phyloP scores from a whole-genome alignment of 1,140 invertebrate species.

The Saxidomus purpurata region DNA sequence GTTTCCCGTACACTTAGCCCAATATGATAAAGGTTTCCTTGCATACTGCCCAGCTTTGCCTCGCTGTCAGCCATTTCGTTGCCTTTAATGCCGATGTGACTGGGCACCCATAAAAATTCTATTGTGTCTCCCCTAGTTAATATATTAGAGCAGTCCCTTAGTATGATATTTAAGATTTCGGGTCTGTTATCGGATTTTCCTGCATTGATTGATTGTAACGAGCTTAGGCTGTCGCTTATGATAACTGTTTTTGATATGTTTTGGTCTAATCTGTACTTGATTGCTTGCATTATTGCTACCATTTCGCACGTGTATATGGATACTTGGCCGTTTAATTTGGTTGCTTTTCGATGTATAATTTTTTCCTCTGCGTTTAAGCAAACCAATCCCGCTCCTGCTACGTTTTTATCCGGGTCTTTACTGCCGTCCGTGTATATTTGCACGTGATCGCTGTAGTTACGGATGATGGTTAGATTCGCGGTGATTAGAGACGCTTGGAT shows the following conservation, averaged over 20 bases:
- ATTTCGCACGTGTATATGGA: background rate
- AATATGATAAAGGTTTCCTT: background rate
- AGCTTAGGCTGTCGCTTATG: background rate
- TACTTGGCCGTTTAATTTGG: background rate
- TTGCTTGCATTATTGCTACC: background rate
- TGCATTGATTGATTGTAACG: background rate
- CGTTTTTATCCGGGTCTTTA: background rate
- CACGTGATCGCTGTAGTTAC: background rate
- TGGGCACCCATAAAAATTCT: too few species aligned
- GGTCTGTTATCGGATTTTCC: too few species aligned
- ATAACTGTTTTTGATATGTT: background rate
- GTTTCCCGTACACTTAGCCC: background rate
- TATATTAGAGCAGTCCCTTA: too few species aligned
- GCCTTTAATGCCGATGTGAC: too few species aligned
- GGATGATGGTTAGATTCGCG: background rate
- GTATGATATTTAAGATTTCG: too few species aligned
- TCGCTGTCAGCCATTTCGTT: background rate
- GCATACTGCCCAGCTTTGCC: background rate
- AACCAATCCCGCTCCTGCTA: background rate
- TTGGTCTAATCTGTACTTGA: background rate
- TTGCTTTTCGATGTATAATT: background rate
- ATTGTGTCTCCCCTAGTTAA: too few species aligned
- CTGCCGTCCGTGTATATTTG: background rate
- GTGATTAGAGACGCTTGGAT: background rate
- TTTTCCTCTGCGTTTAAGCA: background rate